Evolutionary conservation across 2,113 vertebrate genomes (phyloP).

Genomic region (cattle (Bos taurus)): ARS-UCD2.0 NC_037350.1:51838001-51838500

Average conservation of each 20-base stretch:
- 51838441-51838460: neutral
- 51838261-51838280: neutral
- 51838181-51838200: too few species aligned
- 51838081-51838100: conserved; percentile 46
- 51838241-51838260: neutral
- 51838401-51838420: neutral
- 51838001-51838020: neutral
- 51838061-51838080: conserved; percentile 16
- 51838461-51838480: too few species aligned
- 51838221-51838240: neutral
- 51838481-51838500: too few species aligned
- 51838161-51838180: too few species aligned
- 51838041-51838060: neutral
- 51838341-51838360: neutral
- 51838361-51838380: neutral
- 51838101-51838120: conserved; percentile 19
- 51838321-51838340: neutral
- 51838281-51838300: neutral
- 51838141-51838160: too few species aligned
- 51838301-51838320: neutral
- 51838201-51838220: too few species aligned
- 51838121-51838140: neutral
- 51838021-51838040: neutral
- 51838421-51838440: neutral
- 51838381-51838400: neutral